Conservation (phyloP, 1,140 invertebrate species). For the Temnothorax curvispinosus region DNA sequence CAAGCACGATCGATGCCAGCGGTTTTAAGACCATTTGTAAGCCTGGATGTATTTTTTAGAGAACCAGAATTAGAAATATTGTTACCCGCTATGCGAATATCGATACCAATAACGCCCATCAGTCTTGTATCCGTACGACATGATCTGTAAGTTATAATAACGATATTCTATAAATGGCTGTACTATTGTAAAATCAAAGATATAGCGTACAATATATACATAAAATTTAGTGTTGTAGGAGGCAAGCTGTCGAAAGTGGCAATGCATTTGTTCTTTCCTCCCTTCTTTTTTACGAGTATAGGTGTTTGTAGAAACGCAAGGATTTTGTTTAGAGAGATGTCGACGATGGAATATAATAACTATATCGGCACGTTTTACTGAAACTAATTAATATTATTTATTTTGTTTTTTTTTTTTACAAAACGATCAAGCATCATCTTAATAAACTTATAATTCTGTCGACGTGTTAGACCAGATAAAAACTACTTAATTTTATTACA, state of each 20-base stretch:
- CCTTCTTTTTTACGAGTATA: background rate
- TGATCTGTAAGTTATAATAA: conserved; percentile 76
- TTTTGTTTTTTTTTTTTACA: background rate
- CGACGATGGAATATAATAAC: background rate
- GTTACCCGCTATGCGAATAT: conserved; percentile 81
- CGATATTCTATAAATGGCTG: conserved; percentile 84
- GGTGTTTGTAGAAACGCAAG: background rate
- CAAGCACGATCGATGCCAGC: conserved; percentile 44
- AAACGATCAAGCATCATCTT: background rate
- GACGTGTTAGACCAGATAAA: background rate
- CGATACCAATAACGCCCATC: conserved; percentile 54
- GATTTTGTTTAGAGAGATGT: background rate
- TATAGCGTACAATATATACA: conserved; percentile 75
- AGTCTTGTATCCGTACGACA: conserved; percentile 63
- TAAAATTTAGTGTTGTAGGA: conserved; percentile 78
- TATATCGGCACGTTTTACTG: background rate
- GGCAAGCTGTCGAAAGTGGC: background rate
- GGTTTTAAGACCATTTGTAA: conserved; percentile 68
- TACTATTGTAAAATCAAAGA: conserved; percentile 84
- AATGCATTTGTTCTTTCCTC: background rate
- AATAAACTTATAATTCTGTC: background rate
- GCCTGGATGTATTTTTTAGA: conserved; percentile 82
- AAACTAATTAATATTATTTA: conserved; percentile 9
- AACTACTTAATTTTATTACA: background rate
- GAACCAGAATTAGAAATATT: conserved; percentile 78